phyloP scores from a whole-genome alignment of 2,888 invertebrate species.

The Tortricodes alternella region DNA sequence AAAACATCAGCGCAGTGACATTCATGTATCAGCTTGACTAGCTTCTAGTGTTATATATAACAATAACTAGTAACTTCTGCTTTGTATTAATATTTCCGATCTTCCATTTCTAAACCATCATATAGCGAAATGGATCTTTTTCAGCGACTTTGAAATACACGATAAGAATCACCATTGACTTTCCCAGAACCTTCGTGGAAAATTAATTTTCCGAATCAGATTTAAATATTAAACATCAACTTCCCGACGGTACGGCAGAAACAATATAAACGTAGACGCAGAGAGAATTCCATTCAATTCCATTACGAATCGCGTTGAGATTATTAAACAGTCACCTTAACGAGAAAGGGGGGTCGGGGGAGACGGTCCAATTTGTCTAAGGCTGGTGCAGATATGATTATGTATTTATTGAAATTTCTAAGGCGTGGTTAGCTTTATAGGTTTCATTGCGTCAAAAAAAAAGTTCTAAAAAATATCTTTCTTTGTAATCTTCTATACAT shows the following conservation, averaged over 20 bases:
- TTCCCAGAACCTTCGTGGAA: neutral
- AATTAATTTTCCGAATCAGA: conserved; percentile 24
- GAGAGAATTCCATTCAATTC: conserved; percentile 62
- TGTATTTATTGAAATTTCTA: conserved; percentile 36
- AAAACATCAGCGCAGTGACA: no score
- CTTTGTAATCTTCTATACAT: no score
- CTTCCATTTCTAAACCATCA: no score
- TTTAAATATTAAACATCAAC: conserved; percentile 42
- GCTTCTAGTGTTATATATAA: no score
- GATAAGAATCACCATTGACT: neutral
- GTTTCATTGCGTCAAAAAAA: no score
- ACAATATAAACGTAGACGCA: conserved; percentile 47
- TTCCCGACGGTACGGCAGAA: conserved; percentile 48
- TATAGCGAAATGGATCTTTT: no score
- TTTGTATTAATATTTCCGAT: no score
- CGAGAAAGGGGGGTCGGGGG: conserved; percentile 52
- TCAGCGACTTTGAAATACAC: neutral
- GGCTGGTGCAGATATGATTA: conserved; percentile 27
- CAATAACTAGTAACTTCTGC: no score
- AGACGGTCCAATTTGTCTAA: conserved; percentile 30
- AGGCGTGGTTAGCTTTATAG: conserved; percentile 7
- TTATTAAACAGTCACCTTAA: conserved; percentile 74
- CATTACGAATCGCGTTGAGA: conserved; percentile 72
- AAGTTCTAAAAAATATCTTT: no score
- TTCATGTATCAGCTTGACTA: no score